phyloP scores from a whole-genome alignment of 2,888 invertebrate species.

The Amphipoea oculea region DNA sequence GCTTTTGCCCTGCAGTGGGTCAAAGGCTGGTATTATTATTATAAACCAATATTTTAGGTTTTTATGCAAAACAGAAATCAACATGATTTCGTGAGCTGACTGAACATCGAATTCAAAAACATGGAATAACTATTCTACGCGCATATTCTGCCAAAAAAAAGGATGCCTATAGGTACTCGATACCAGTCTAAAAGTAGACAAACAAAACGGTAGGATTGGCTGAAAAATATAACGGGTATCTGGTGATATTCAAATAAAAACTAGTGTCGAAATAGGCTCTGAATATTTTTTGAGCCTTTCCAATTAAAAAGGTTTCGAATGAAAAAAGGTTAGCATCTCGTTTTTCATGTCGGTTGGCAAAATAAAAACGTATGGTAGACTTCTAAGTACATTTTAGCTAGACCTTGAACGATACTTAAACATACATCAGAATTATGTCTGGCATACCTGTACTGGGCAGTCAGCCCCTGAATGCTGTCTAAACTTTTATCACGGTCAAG shows the following conservation, averaged over 20 bases:
- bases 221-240: neutral
- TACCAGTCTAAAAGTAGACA: neutral
- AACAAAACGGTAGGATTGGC: neutral
- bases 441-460: neutral
- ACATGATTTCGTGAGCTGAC: neutral
- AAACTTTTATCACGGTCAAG: neutral
- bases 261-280: neutral
- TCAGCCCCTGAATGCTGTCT: no score
- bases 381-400: neutral
- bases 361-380: no score
- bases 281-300: neutral
- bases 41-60: neutral
- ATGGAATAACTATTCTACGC: neutral
- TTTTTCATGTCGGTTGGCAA: neutral
- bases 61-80: neutral
- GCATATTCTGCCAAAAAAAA: slow-evolving; percentile 3
- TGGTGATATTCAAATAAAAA: neutral
- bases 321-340: neutral
- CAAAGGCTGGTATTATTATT: neutral
- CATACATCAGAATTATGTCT: neutral
- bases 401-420: neutral
- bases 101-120: neutral
- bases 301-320: neutral
- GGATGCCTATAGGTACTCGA: neutral
- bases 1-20: neutral